phyloP scores from a whole-genome alignment of 2,113 vertebrate species.

The Bufo gargarizans region DNA sequence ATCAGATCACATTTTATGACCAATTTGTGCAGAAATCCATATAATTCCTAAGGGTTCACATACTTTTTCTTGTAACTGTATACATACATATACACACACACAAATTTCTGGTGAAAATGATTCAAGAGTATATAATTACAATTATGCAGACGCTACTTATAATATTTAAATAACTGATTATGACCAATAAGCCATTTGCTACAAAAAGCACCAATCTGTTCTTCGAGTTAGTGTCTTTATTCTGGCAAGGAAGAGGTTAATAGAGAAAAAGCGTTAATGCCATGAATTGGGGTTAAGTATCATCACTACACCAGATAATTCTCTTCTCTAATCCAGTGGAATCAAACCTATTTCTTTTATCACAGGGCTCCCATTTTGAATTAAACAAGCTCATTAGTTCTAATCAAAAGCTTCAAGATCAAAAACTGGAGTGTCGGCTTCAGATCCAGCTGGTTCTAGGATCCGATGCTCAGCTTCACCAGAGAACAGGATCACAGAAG shows the following conservation, averaged over 20 bases:
- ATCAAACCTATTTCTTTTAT: conserved; percentile 98
- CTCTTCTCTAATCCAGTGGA: conserved; percentile 96
- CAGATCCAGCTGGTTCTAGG: conserved; percentile 78
- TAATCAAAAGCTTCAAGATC: conserved; percentile 97
- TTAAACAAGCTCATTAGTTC: conserved; percentile 98
- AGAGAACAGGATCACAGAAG: conserved; percentile 93
- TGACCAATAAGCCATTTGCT: not conserved
- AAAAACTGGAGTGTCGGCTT: conserved; percentile 95
- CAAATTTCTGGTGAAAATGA: not conserved
- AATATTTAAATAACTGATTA: not conserved
- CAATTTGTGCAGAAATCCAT: no score
- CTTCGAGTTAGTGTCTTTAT: not conserved
- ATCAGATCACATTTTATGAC: no score
- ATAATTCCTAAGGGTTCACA: no score
- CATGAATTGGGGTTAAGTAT: conserved; percentile 26
- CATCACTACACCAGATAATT: conserved; percentile 72
- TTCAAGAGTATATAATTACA: not conserved
- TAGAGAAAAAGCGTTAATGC: not conserved
- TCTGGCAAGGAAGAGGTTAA: conserved; percentile 13
- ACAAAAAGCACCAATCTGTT: not conserved
- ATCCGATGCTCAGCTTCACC: conserved; percentile 87
- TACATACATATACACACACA: no score
- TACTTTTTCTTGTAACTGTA: no score
- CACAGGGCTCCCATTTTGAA: conserved; percentile 95
- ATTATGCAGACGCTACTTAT: not conserved